Percentiles rank a stretch among this genome's conserved stretches.
phyloP scores from a whole-genome alignment of 2,797 vertebrate genomes.

The Fratercula arctica region DNA sequence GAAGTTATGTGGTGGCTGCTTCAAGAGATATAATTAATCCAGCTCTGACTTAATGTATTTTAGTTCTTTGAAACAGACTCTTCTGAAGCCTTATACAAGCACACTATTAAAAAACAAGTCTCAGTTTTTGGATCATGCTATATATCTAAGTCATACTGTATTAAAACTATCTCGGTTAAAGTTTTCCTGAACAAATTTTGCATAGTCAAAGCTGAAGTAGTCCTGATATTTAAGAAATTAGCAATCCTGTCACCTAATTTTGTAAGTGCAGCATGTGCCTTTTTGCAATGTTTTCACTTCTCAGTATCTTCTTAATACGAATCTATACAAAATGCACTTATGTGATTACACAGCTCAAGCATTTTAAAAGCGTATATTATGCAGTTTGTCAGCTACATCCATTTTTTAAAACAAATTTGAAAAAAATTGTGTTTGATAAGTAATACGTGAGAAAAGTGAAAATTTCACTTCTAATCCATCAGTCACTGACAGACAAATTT shows the following conservation, averaged over 20 bases:
- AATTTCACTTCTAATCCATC: not conserved
- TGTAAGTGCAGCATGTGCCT: not conserved
- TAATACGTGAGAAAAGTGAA: not conserved
- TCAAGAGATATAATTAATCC: not conserved
- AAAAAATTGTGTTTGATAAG: not conserved
- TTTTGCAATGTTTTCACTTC: not conserved
- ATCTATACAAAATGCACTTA: not conserved
- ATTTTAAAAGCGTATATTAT: slow-evolving; percentile 2
- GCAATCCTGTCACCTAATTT: not conserved
- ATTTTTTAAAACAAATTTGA: not conserved
- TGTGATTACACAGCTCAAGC: not conserved
- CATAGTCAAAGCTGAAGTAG: not conserved
- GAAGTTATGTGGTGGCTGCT: not conserved
- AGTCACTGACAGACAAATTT: not conserved
- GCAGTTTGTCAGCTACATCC: not conserved
- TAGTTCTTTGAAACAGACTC: not conserved
- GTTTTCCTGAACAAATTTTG: not conserved
- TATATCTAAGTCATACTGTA: not conserved
- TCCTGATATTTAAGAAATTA: not conserved
- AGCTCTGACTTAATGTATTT: not conserved
- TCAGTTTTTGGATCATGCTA: not conserved
- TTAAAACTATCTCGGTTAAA: not conserved
- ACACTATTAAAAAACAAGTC: not conserved
- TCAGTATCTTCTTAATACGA: not conserved
- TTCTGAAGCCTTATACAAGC: not conserved